Evolutionary conservation across 2,113 vertebrate genomes (phyloP), one percentile per base, ranked within the genome.

Genomic region (Bufo bufo): DNA sequence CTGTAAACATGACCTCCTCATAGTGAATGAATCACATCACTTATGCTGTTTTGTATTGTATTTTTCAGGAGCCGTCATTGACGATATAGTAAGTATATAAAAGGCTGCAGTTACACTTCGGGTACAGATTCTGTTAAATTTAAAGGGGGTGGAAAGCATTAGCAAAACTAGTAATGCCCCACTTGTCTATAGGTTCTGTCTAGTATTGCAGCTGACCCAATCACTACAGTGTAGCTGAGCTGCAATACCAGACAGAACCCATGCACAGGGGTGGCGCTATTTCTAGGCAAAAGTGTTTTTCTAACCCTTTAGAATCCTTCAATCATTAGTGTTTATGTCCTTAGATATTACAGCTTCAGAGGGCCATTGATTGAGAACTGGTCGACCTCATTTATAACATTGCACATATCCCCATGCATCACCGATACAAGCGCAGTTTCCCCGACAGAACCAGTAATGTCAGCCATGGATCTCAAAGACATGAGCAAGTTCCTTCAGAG

Each of bases 1-100:
- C n/a, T n/a, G n/a, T n/a, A n/a, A n/a, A n/a, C n/a, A n/a, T n/a
- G n/a, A n/a, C n/a, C n/a, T n/a, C n/a, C n/a, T n/a, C n/a, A n/a
- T n/a, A n/a, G n/a, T n/a, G n/a, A n/a, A 66, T 65, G 17, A 65
- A 77, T 33, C 19, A n/a, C 7, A 20, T 65, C 9, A 58, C 17
- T 58, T 17, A 80, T 80, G 54, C 45, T 80, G 13, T 47, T 47
- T 47, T 47, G 71, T 74, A 2, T 47, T 74, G 6, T 59, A 56
- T 80, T 17, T 80, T 80, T 4, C 54, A 80, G 78, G 78, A 43
- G 12, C 54, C 1, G 1, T 58, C 14, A 1, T 17, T 17, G 56
- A 80, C 59, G 78, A 80, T 59, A 80, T 80, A 80, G 78, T 80
- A 59, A 80, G 78, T 80, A 72, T 61, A n/a, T n/a, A n/a, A n/a